Conservation (phyloP, 64 coral and sea anemone species). For the Actinia equina region DNA sequence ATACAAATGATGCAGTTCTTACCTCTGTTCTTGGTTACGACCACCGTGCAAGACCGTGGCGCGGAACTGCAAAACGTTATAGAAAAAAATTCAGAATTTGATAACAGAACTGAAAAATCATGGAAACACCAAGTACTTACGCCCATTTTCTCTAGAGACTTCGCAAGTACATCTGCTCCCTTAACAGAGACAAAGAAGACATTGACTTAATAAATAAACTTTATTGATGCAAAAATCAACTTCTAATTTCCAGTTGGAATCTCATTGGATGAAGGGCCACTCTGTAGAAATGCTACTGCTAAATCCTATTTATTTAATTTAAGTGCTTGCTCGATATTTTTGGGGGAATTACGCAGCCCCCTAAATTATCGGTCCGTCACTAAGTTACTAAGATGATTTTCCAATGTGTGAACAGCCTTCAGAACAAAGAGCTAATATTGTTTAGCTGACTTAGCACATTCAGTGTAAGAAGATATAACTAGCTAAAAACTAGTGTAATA, state of each 20-base stretch:
- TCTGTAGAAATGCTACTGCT: too few relatives aligned
- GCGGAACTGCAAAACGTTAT: constrained; percentile 50
- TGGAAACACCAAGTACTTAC: constrained; percentile 44
- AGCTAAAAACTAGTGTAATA: too few relatives aligned
- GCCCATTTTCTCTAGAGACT: constrained; percentile 97
- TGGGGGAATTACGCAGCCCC: too few relatives aligned
- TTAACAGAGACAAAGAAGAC: constrained; percentile 16
- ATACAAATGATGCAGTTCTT: not conserved
- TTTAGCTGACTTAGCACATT: not conserved
- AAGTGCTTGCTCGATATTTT: too few relatives aligned
- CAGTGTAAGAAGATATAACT: too few relatives aligned
- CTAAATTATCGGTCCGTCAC: too few relatives aligned
- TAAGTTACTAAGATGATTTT: too few relatives aligned
- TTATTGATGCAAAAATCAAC: too few relatives aligned
- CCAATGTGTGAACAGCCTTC: too few relatives aligned
- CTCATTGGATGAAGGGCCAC: too few relatives aligned
- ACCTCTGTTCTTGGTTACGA: constrained; percentile 96
- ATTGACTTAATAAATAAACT: not conserved
- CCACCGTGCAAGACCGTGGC: constrained; percentile 85
- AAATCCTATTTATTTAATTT: too few relatives aligned
- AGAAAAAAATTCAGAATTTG: not conserved
- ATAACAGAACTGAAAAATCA: not conserved
- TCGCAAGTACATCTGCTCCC: constrained; percentile 97
- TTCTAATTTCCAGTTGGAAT: too few relatives aligned
- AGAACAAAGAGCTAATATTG: not conserved